These are phyloP conservation scores for Junonia oenone DNA, from an alignment of 2,888 invertebrate species.

Conservation along the genomic window DNA sequence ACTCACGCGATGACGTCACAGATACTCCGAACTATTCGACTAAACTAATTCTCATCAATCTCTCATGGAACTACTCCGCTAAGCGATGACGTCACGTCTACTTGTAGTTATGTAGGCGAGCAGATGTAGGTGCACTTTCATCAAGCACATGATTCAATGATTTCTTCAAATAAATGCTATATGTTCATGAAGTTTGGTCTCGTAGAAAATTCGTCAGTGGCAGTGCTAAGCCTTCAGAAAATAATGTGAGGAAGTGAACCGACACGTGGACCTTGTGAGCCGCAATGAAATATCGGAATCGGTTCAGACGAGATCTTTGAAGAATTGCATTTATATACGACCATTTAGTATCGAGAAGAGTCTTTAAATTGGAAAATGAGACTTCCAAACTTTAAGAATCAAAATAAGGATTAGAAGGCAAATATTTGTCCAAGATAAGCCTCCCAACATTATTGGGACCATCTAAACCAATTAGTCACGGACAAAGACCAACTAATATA, in stretches of 20 bases:
- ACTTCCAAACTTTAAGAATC: neutral
- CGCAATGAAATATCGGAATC: constrained; percentile 3
- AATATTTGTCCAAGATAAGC: neutral
- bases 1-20: neutral
- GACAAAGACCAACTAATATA: no score
- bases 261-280: constrained; percentile 6
- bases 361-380: neutral
- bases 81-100: neutral
- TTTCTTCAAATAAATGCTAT: constrained; percentile 5
- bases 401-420: neutral
- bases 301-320: constrained; percentile 10
- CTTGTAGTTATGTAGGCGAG: neutral
- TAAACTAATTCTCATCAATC: neutral
- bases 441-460: no score
- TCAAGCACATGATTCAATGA: neutral
- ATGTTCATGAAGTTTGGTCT: constrained; percentile 5
- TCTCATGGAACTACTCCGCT: neutral
- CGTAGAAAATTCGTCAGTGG: constrained; percentile 5
- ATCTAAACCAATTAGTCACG: no score
- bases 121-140: neutral
- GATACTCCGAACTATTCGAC: neutral
- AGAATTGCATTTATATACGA: neutral
- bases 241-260: neutral
- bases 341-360: no score
- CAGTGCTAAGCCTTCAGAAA: constrained; percentile 15